Conservation (phyloP, 2,113 vertebrate species). For the Sylvia atricapilla region DNA sequence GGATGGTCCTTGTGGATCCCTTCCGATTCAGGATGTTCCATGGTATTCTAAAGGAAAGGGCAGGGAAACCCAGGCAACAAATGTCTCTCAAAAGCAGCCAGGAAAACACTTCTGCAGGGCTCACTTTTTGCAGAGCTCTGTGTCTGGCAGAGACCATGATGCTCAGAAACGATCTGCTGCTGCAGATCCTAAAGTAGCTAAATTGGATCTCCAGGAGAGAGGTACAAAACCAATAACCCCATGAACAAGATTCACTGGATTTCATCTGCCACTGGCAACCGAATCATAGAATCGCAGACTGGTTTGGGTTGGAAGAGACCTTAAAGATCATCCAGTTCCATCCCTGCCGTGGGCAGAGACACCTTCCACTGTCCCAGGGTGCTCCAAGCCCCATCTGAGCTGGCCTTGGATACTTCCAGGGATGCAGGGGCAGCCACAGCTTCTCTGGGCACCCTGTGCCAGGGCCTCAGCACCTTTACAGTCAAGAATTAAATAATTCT, state of each 20-base stretch:
- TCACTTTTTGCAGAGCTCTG: neutral
- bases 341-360: neutral
- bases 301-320: neutral
- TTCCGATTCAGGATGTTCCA: neutral
- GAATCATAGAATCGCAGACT: neutral
- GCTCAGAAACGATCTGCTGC: neutral
- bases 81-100: neutral
- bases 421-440: neutral
- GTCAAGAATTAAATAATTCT: neutral
- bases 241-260: neutral
- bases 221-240: neutral
- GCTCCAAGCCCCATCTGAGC: accelerated
- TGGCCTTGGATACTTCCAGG: neutral
- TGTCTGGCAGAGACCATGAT: neutral
- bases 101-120: neutral
- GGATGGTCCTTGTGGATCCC: neutral
- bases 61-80: neutral
- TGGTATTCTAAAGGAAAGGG: neutral
- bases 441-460: neutral
- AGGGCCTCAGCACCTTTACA: accelerated
- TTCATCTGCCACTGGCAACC: neutral
- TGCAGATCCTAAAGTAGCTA: neutral
- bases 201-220: neutral
- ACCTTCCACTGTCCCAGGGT: accelerated
- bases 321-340: neutral